phyloP scores from a whole-genome alignment of 2,888 invertebrate species.

The Schrankia costaestrigalis region DNA sequence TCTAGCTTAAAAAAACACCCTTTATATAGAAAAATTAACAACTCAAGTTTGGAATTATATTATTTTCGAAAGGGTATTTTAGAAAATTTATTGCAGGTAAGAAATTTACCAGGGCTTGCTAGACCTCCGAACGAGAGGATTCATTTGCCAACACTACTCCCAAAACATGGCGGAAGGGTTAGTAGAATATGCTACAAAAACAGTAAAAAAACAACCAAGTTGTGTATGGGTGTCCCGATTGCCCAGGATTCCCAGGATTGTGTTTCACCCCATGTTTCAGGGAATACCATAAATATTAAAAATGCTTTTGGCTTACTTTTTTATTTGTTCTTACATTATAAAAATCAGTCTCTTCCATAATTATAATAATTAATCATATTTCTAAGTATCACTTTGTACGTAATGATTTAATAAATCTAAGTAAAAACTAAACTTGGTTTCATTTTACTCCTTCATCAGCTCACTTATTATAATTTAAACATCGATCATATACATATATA shows the following conservation, averaged over 20 bases:
- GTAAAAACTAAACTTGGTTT: too few species aligned
- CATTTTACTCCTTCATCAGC: too few species aligned
- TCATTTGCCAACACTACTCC: constrained; percentile 6
- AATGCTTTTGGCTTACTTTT: background rate
- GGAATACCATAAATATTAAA: constrained; percentile 3
- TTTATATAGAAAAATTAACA: constrained; percentile 12
- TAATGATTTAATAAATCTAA: too few species aligned
- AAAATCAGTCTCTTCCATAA: too few species aligned
- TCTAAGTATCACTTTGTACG: too few species aligned
- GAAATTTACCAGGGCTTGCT: constrained; percentile 5
- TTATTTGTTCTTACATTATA: too few species aligned
- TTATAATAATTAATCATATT: too few species aligned
- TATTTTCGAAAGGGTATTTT: too few species aligned
- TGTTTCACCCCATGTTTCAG: constrained; percentile 10
- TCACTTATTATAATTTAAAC: too few species aligned
- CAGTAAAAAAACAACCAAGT: constrained; percentile 9
- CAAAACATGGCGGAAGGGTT: constrained; percentile 6
- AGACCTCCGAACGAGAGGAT: constrained; percentile 2
- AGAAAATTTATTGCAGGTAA: constrained; percentile 1
- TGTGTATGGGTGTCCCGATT: constrained; percentile 12
- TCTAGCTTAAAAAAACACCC: too few species aligned
- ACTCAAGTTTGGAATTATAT: constrained; percentile 9
- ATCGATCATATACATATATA: too few species aligned
- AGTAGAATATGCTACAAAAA: constrained; percentile 11
- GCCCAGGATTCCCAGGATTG: constrained; percentile 13